Conservation (phyloP, 2,888 invertebrate species). For the Parnassius orleans region DNA sequence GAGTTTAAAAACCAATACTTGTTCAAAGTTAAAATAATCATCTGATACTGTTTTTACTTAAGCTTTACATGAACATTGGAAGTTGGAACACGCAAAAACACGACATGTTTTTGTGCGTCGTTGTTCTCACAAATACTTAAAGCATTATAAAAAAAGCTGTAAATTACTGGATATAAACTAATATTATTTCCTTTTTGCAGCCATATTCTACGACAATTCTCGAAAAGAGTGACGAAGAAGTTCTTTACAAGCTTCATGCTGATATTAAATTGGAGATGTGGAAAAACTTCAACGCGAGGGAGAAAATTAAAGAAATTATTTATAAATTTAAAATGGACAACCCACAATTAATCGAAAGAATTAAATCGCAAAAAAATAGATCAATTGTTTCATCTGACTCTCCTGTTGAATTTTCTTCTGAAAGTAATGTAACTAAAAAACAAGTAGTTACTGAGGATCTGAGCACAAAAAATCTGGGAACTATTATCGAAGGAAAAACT, state of each 20-base stretch:
- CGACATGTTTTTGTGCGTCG: too few relatives aligned
- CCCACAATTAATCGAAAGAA: slow-evolving; percentile 46
- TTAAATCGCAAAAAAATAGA: slow-evolving; percentile 39
- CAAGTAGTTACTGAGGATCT: background rate
- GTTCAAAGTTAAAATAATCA: too few relatives aligned
- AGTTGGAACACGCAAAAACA: too few relatives aligned
- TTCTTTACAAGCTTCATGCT: slow-evolving; percentile 60
- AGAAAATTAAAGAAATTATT: slow-evolving; percentile 42
- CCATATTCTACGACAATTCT: slow-evolving; percentile 32
- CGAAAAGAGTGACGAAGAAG: slow-evolving; percentile 45
- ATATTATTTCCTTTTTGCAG: slow-evolving; percentile 40
- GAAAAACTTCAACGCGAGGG: slow-evolving; percentile 42
- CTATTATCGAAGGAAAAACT: background rate
- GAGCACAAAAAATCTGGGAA: background rate
- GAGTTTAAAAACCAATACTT: too few relatives aligned
- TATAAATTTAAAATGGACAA: slow-evolving; percentile 56
- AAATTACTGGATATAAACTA: too few relatives aligned
- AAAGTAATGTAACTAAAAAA: slow-evolving; percentile 16
- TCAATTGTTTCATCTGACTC: slow-evolving; percentile 36
- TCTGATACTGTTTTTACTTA: too few relatives aligned
- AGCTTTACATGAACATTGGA: too few relatives aligned
- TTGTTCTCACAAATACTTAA: background rate
- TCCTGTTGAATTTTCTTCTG: slow-evolving; percentile 35
- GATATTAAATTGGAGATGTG: slow-evolving; percentile 53
- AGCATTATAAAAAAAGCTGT: background rate